phyloP scores from a whole-genome alignment of 2,797 vertebrate species.

The Fistularia commersonii region DNA sequence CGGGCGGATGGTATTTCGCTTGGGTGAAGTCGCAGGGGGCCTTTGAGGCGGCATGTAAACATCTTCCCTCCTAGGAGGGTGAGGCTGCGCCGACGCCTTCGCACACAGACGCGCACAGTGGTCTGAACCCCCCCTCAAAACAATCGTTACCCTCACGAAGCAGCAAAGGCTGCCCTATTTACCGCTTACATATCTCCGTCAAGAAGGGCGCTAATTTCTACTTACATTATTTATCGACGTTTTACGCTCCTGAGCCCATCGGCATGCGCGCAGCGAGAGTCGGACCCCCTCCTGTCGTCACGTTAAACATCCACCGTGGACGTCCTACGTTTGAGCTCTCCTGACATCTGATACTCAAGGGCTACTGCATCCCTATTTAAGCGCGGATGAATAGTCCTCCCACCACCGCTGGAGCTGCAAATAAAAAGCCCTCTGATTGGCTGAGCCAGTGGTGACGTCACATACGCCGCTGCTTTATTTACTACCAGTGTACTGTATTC shows the following conservation, averaged over 20 bases:
- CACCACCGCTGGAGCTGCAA: slow-evolving; percentile 13
- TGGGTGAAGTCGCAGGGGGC: slow-evolving; percentile 9
- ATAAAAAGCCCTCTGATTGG: slow-evolving; percentile 30
- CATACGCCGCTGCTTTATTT: background rate
- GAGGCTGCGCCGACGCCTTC: slow-evolving; percentile 49
- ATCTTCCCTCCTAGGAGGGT: slow-evolving; percentile 40
- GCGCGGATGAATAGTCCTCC: slow-evolving; percentile 37
- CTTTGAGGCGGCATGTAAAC: slow-evolving; percentile 46
- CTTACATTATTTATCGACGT: too few relatives aligned
- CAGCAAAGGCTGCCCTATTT: too few relatives aligned
- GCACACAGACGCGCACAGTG: slow-evolving; percentile 3
- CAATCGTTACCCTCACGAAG: too few relatives aligned
- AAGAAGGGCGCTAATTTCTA: too few relatives aligned
- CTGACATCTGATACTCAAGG: slow-evolving; percentile 17
- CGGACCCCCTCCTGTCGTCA: too few relatives aligned
- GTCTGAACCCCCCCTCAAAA: too few relatives aligned
- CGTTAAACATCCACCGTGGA: background rate
- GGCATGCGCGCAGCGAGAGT: too few relatives aligned
- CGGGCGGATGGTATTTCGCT: too few relatives aligned
- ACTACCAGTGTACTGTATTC: too few relatives aligned
- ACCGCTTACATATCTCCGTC: too few relatives aligned
- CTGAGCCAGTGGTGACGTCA: slow-evolving; percentile 32
- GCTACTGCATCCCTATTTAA: slow-evolving; percentile 50
- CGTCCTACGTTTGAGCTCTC: background rate
- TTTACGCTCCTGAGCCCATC: too few relatives aligned